Evolutionary conservation across 2,797 vertebrate genomes (phyloP), one percentile per base, ranked within the genome.

Genomic region (Micrastur ruficollis): DNA sequence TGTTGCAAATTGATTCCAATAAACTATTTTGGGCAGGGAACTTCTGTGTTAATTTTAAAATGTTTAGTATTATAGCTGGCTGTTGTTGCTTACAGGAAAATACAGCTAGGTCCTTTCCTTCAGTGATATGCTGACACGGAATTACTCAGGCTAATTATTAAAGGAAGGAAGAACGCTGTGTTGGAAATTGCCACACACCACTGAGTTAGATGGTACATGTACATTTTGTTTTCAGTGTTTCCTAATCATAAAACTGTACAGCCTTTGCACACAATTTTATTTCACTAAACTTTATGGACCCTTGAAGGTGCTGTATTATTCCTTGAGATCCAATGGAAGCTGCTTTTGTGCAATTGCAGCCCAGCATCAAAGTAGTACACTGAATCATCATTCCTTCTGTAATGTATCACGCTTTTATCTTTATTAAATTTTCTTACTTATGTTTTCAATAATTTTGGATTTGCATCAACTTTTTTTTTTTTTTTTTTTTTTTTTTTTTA

Each of bases 111-210:
- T 49, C 32, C 34, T 90, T 82, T 36, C 20, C 40, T 42, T 92
- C 61, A 58, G 1, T 56, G 40, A 6, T 19, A 22, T 0, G 0
- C 14, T 58, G 38, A 46, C 11, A 15, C 23, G 52, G 46, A 65
- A 63, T 68, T 84, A n/a, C 1, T 1, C 3, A 2, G 16, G n/a
- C 10, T 81, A 50, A 34, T 73, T 26, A 15, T n/a, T 86, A 42
- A 5, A 26, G 29, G 47, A 79, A 92, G 42, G 38, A 80, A 66
- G 79, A 72, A 47, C 3, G 61, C 46, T 21, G 1, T 18, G 14
- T 26, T 86, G 49, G 61, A 61, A 81, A 26, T 44, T 15, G 44
- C 19, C 14, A 40, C 20, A 38, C 3, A 9, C 8, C 26, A 21
- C 55, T 80, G 59, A 87, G 46, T 61, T 26, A 67, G 34, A 16